phyloP scores from a whole-genome alignment of 2,113 vertebrate genomes.

The Sprattus sprattus region DNA sequence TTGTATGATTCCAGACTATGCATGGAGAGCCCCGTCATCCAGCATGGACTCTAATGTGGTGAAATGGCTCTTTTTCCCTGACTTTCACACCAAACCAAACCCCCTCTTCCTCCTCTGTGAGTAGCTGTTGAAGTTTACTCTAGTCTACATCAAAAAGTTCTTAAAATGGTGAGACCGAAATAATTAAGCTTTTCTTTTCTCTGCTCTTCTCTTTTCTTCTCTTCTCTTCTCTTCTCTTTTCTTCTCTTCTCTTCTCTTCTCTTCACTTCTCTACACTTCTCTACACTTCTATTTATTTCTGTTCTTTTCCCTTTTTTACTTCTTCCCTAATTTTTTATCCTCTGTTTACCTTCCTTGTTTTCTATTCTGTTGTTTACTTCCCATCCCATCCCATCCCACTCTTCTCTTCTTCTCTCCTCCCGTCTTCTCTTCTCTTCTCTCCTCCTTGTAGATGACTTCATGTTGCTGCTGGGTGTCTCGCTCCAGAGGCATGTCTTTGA shows the following conservation, averaged over 20 bases:
- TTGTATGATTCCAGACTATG: constrained; percentile 80
- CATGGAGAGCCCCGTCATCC: constrained; percentile 85
- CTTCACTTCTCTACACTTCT: not conserved
- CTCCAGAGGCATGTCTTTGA: constrained; percentile 94
- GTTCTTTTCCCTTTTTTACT: not conserved
- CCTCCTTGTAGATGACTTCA: constrained; percentile 84
- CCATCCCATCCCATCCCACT: not conserved
- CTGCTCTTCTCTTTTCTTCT: not conserved
- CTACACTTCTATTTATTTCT: not conserved
- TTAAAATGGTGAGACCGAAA: not conserved
- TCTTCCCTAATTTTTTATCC: not conserved
- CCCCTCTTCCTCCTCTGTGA: constrained; percentile 92
- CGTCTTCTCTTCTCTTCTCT: not conserved
- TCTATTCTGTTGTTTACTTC: not conserved
- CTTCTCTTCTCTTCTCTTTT: not conserved
- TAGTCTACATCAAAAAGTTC: not conserved
- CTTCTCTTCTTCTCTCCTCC: not conserved
- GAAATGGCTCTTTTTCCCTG: constrained; percentile 96
- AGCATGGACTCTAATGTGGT: constrained; percentile 89
- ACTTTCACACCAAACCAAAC: constrained; percentile 85
- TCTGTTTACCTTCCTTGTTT: not conserved
- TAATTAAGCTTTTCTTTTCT: not conserved
- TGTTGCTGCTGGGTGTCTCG: constrained; percentile 93
- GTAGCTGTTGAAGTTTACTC: constrained; percentile 43
- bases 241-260: not conserved